Evolutionary conservation across 2,113 vertebrate genomes (phyloP).

Genomic region (Lipotes vexillifer): DNA sequence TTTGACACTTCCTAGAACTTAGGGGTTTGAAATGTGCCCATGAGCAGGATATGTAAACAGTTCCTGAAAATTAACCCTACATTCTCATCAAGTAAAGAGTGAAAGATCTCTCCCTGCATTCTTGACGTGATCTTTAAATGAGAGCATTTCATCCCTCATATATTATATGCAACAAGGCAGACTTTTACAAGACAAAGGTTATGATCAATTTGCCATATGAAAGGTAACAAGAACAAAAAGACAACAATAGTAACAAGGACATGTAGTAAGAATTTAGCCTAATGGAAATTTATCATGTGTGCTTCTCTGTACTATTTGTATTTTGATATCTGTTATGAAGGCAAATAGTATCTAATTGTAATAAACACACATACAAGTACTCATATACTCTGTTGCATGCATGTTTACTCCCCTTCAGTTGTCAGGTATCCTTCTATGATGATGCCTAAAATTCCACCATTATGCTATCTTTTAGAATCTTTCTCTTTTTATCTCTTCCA

Average conservation of each 20-base stretch:
- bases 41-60: not conserved
- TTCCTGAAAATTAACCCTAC: not conserved
- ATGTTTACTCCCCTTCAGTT: not conserved
- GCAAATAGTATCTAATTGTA: not conserved
- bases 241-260: not conserved
- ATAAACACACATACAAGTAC: not conserved
- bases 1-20: not conserved
- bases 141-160: not conserved
- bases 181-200: not conserved
- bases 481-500: not conserved
- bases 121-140: not conserved
- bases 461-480: not conserved
- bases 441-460: not conserved
- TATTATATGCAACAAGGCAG: not conserved
- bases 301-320: not conserved
- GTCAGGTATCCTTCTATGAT: not conserved
- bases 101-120: not conserved
- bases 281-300: not conserved
- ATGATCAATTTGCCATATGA: not conserved
- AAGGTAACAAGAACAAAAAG: not conserved
- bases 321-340: not conserved
- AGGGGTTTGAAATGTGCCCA: not conserved
- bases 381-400: not conserved
- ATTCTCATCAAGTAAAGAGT: not conserved
- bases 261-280: not conserved